Base-by-base conservation (phyloP, 2,113 vertebrate genomes). In the Struthidea cinerea region DNA sequence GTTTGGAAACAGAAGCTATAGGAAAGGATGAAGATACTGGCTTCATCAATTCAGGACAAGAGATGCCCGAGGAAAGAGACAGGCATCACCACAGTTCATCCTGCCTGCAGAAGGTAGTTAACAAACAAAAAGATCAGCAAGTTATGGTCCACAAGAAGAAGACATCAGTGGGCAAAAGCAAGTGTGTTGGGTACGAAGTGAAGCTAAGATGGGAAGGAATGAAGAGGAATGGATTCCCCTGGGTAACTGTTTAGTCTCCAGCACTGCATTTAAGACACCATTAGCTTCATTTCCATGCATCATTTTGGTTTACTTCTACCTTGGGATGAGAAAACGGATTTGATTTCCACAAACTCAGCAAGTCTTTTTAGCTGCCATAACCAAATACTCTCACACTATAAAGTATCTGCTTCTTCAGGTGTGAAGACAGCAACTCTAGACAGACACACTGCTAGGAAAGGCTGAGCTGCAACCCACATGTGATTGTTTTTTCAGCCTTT, bases 131-230 rank as follows among this genome's bases (percentile, higher is more conserved):
- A 26, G 7, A 27, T 28, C 21, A 28, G 39, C 18, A 59, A 53
- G 16, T 24, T 73, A 53, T n/a, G 13, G 19, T 37, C 39, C 16
- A 30, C 49, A 16, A 74, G 23, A 73, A 46, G 27, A 85, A 3
- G 27, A 26, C 8, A 37, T 11, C 56, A 86, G 18, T 19, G 67
- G 86, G 41, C 15, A 88, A 81, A 4, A 60, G 14, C 7, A 28
- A 47, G n/a, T 32, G 7, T 55, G 70, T 55, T 32, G 28, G 24
- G 6, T 33, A 39, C 0, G 0, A 13, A 10, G 7, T 23, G 9
- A 56, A 78, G 60, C 35, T 27, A 42, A 75, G 9, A 52, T 6
- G 9, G 18, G 41, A 82, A 59, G 13, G 16, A 70, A 74, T 30
- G 33, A 69, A 79, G 32, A 47, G 11, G 18, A 21, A 57, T 60